These are phyloP conservation scores for Mylabris phalerata DNA, from an alignment of 1,140 invertebrate species.

Conservation along the genomic window DNA sequence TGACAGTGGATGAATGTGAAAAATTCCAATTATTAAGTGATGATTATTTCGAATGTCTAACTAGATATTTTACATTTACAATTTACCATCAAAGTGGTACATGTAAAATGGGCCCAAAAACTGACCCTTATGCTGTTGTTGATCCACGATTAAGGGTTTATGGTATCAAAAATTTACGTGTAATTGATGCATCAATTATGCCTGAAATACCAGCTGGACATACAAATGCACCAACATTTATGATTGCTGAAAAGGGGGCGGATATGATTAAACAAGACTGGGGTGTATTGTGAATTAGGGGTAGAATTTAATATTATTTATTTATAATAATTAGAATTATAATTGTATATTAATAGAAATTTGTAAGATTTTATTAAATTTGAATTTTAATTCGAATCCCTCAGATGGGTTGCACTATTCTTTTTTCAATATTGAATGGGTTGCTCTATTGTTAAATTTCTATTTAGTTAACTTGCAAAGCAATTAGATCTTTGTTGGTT, in stretches of 20 bases:
- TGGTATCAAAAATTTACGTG: slow-evolving; percentile 61
- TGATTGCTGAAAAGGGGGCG: slow-evolving; percentile 66
- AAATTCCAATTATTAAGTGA: slow-evolving; percentile 62
- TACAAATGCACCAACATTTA: slow-evolving; percentile 57
- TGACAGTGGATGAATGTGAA: slow-evolving; percentile 68
- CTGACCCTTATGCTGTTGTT: slow-evolving; percentile 63
- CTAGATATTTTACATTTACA: slow-evolving; percentile 58
- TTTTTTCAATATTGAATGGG: no score
- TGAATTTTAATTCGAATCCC: no score
- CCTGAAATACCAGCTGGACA: slow-evolving; percentile 54
- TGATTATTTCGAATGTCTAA: slow-evolving; percentile 70
- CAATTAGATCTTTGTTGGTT: no score
- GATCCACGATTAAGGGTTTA: slow-evolving; percentile 61
- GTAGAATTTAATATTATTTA: slow-evolving; percentile 9
- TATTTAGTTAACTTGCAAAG: no score
- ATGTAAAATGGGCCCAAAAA: slow-evolving; percentile 73
- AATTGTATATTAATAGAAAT: not conserved
- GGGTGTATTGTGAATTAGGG: slow-evolving; percentile 7
- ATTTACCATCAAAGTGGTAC: slow-evolving; percentile 76
- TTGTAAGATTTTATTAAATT: not conserved
- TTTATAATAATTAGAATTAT: slow-evolving; percentile 1
- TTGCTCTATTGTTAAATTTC: no score
- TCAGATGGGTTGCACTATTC: no score
- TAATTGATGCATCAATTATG: slow-evolving; percentile 62
- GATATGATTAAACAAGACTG: slow-evolving; percentile 48